These are phyloP conservation scores for Brachionus manjavacas DNA, from an alignment of 1,140 invertebrate species.

Conservation along the genomic window DNA sequence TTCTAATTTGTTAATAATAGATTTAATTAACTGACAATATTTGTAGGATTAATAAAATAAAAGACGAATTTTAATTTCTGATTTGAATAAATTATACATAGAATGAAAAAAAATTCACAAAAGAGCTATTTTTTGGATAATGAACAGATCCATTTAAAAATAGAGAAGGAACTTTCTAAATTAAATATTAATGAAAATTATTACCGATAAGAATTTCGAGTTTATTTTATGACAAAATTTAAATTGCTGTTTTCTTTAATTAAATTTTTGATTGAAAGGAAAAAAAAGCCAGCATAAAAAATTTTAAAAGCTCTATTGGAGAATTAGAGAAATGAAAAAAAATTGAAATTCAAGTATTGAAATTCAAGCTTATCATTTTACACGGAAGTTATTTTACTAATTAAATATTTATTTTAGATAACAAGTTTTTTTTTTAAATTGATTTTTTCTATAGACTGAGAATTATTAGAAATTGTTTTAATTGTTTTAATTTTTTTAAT, in stretches of 20 bases:
- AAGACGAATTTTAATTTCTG: too few species aligned
- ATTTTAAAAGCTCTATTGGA: not conserved
- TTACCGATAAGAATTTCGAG: too few species aligned
- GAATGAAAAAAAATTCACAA: too few species aligned
- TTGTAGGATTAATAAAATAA: too few species aligned
- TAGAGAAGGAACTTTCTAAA: too few species aligned
- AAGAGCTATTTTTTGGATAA: too few species aligned
- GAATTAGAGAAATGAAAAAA: not conserved
- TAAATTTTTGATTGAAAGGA: not conserved
- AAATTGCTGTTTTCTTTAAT: not conserved
- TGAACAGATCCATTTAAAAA: too few species aligned
- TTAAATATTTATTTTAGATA: not conserved
- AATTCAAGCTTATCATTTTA: not conserved
- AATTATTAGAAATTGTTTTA: not conserved
- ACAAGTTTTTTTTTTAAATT: not conserved
- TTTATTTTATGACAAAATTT: too few species aligned
- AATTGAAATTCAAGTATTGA: not conserved
- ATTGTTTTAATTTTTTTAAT: not conserved
- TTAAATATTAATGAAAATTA: too few species aligned
- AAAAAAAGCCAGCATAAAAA: not conserved
- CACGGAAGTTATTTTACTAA: not conserved
- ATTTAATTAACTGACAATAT: too few species aligned
- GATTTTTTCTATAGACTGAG: not conserved
- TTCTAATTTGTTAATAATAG: too few species aligned
- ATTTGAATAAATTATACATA: too few species aligned